These are phyloP conservation scores for Oncopodura yosiiana DNA, from an alignment of 1,140 invertebrate genomes.

Conservation along the genomic window DNA sequence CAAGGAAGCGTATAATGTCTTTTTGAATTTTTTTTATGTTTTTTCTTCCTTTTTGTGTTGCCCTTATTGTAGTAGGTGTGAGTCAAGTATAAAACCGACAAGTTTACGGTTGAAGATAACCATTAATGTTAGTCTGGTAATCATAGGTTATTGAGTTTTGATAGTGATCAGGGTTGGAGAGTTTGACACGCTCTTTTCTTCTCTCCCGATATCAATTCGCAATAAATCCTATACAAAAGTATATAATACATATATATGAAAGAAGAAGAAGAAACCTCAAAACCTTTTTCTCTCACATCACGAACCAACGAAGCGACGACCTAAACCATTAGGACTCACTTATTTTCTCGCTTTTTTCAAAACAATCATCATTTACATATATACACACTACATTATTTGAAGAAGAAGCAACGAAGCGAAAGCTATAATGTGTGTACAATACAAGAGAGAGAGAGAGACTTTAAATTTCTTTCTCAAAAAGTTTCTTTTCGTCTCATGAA, in stretches of 20 bases:
- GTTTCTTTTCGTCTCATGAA: too few species aligned
- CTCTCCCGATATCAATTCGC: conserved; percentile 5
- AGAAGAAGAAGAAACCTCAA: too few species aligned
- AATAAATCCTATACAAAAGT: not conserved
- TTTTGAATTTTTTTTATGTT: not conserved
- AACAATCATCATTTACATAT: too few species aligned
- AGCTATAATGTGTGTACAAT: too few species aligned
- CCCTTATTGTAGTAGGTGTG: not conserved
- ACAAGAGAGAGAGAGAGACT: too few species aligned
- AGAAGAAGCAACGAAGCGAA: too few species aligned
- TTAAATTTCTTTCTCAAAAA: too few species aligned
- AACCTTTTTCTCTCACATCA: too few species aligned
- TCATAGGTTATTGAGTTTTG: conserved; percentile 23
- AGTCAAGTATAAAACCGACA: conserved; percentile 16
- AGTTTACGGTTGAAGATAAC: conserved; percentile 20
- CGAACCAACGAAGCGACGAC: too few species aligned
- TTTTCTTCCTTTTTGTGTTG: not conserved
- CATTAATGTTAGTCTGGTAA: conserved; percentile 22
- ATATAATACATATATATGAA: conserved; percentile 10
- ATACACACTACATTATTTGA: too few species aligned
- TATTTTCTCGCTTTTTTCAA: too few species aligned
- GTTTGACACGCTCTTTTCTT: conserved; percentile 21
- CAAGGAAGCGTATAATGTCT: not conserved
- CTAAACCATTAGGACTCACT: too few species aligned
- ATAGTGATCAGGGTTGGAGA: conserved; percentile 22